phyloP scores from a whole-genome alignment of 1,140 invertebrate species.

The Leptinotarsa texana region DNA sequence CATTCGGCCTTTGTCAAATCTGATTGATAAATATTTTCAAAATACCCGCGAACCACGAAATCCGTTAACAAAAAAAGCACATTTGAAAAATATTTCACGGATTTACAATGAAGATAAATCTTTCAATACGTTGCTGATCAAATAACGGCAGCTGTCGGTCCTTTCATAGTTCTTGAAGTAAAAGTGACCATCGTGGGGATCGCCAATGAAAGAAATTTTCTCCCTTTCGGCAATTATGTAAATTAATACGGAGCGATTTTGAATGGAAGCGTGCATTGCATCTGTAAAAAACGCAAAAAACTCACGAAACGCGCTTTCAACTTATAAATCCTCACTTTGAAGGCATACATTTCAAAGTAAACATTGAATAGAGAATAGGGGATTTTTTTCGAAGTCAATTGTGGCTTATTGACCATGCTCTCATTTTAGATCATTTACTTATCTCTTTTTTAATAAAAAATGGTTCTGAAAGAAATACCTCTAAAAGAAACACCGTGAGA shows the following conservation, averaged over 20 bases:
- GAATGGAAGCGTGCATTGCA: conserved; percentile 10
- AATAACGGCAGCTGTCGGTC: conserved; percentile 10
- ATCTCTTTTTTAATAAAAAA: not conserved
- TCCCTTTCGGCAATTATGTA: conserved; percentile 38
- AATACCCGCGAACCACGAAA: not conserved
- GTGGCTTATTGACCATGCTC: conserved; percentile 21
- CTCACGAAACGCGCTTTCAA: conserved; percentile 22
- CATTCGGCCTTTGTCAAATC: no score
- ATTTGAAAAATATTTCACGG: not conserved
- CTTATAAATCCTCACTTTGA: conserved; percentile 36
- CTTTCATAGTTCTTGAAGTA: conserved; percentile 8
- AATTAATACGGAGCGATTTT: conserved; percentile 29
- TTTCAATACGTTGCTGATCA: not conserved
- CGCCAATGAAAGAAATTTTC: conserved; percentile 34
- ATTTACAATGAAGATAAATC: not conserved
- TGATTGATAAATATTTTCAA: no score
- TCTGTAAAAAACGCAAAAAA: conserved; percentile 12
- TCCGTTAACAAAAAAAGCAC: conserved; percentile 18
- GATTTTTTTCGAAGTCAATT: conserved; percentile 17
- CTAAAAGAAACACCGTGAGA: conserved; percentile 12
- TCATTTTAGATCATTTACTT: conserved; percentile 1
- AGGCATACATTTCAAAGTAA: conserved; percentile 23
- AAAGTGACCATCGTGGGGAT: not conserved
- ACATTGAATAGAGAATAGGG: conserved; percentile 14
- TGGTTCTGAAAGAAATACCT: not conserved